phyloP scores from a whole-genome alignment of 2,113 vertebrate species.

The Isurus oxyrinchus region DNA sequence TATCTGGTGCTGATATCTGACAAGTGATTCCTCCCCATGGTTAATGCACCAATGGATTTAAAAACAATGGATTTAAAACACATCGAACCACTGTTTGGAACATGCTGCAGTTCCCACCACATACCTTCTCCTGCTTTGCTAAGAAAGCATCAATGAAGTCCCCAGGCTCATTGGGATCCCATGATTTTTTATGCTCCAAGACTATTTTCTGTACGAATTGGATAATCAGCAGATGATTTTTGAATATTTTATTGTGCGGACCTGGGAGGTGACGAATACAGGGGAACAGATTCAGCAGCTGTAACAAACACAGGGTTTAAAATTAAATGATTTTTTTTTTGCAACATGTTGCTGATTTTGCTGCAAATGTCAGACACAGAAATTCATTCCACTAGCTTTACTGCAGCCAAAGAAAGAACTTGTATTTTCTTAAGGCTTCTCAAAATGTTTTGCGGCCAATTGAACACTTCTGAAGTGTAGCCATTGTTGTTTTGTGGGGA shows the following conservation, averaged over 20 bases:
- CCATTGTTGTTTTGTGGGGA: neutral
- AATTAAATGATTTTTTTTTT: neutral
- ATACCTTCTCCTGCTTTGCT: constrained; percentile 56
- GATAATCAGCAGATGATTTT: neutral
- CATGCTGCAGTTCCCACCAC: neutral
- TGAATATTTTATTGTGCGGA: constrained; percentile 43
- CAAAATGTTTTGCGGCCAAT: neutral
- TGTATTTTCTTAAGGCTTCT: neutral
- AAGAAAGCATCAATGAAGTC: constrained; percentile 56
- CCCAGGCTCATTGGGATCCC: constrained; percentile 42
- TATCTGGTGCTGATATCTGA: neutral
- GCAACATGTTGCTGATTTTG: neutral
- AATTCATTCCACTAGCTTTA: neutral
- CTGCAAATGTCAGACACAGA: neutral
- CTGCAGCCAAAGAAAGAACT: neutral
- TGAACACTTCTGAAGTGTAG: neutral
- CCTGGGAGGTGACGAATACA: constrained; percentile 48
- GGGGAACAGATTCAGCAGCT: constrained; percentile 49
- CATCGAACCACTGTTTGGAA: neutral
- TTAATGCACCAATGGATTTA: neutral
- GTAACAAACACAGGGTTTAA: constrained; percentile 27
- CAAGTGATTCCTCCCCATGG: neutral
- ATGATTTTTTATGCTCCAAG: constrained; percentile 41
- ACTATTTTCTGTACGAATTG: constrained; percentile 41
- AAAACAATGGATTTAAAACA: neutral